Percentiles rank a stretch among this genome's conserved stretches.
These are phyloP conservation scores for Trachops cirrhosus DNA, from an alignment of 2,797 vertebrate genomes.

Conservation along the genomic window DNA sequence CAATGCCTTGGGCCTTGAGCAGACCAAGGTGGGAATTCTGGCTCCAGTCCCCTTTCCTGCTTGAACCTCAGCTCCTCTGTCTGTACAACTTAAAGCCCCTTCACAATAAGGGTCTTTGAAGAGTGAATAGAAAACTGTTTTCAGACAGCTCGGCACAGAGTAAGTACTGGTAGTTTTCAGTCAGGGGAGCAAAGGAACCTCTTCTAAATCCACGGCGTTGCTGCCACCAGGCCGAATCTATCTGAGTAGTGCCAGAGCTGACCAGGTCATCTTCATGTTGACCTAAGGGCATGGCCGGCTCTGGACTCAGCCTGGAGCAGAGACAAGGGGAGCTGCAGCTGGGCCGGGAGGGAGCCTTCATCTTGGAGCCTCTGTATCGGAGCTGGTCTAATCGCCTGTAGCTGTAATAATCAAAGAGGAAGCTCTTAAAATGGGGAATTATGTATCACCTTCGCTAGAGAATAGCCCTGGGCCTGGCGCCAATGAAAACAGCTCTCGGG, in stretches of 20 bases:
- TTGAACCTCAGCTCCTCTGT: neutral
- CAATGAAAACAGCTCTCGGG: constrained; percentile 54
- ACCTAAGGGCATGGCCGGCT: neutral
- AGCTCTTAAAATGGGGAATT: constrained; percentile 67
- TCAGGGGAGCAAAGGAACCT: neutral
- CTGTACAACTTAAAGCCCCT: neutral
- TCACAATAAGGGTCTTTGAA: neutral
- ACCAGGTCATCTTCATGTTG: neutral
- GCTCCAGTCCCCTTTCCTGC: neutral
- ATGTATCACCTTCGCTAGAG: constrained; percentile 4
- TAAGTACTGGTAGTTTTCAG: neutral
- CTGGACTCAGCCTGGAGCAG: neutral
- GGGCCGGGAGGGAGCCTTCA: neutral
- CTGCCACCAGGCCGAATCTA: neutral
- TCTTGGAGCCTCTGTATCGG: neutral
- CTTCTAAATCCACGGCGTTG: accelerated
- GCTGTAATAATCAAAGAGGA: constrained; percentile 52
- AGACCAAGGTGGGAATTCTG: neutral
- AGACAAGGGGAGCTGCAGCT: neutral
- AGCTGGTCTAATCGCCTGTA: neutral
- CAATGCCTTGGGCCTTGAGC: neutral
- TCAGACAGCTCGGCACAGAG: neutral
- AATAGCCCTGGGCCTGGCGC: constrained; percentile 51
- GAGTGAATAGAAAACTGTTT: neutral
- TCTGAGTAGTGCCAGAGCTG: neutral